These are phyloP conservation scores for Liasis olivaceus DNA, from an alignment of 2,797 vertebrate species.

Conservation along the genomic window DNA sequence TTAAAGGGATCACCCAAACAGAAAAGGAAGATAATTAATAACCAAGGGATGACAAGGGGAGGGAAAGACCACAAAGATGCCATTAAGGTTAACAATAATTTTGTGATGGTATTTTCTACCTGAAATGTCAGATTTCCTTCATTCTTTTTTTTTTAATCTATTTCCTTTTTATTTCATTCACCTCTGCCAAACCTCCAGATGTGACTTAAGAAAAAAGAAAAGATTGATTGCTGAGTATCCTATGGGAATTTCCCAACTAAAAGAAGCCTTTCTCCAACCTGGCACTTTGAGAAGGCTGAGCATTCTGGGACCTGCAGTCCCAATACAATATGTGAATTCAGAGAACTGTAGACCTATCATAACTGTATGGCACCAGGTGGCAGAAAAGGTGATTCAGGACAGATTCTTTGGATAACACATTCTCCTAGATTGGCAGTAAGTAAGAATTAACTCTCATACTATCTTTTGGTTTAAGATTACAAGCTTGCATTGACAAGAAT, in stretches of 20 bases:
- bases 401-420: background rate
- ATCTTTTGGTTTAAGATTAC: background rate
- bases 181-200: constrained; percentile 37
- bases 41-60: constrained; percentile 32
- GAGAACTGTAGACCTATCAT: background rate
- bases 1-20: constrained; percentile 41
- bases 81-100: constrained; percentile 62
- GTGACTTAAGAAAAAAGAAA: constrained; percentile 28
- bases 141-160: constrained; percentile 59
- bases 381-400: background rate
- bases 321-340: background rate
- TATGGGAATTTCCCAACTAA: constrained; percentile 42
- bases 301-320: background rate
- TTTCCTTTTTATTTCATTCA: constrained; percentile 58
- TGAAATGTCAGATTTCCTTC: constrained; percentile 61
- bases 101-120: constrained; percentile 46
- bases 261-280: background rate
- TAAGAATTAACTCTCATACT: background rate
- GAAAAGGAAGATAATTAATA: constrained; percentile 33
- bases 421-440: background rate
- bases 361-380: background rate
- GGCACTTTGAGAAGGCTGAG: background rate
- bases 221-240: constrained; percentile 18
- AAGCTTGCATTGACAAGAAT: background rate
- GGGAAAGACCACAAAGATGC: constrained; percentile 50